phyloP scores from a whole-genome alignment of 1,140 invertebrate species.

The Cherax destructor region DNA sequence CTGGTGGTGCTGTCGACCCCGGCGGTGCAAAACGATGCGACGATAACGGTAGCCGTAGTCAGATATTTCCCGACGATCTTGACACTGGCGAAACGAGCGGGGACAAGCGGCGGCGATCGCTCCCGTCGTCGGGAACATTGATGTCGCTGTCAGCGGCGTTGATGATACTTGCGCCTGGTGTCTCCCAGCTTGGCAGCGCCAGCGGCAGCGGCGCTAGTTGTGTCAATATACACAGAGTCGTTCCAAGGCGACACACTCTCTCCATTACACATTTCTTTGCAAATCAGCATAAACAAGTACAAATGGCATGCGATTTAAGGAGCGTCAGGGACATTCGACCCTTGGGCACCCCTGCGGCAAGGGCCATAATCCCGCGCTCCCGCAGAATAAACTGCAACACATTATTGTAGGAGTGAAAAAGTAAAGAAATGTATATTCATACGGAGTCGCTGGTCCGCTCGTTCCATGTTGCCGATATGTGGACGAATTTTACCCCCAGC shows the following conservation, averaged over 20 bases:
- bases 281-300: constrained; percentile 69
- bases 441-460: constrained; percentile 15
- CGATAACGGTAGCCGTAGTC: no score
- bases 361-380: constrained; percentile 32
- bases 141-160: no score
- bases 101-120: no score
- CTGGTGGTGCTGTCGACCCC: no score
- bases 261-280: constrained; percentile 66
- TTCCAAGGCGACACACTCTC: constrained; percentile 39
- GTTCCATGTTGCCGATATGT: constrained; percentile 34
- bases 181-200: neutral
- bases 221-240: constrained; percentile 4
- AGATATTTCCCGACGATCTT: no score
- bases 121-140: no score
- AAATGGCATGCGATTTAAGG: constrained; percentile 57
- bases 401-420: constrained; percentile 64
- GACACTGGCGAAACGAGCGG: no score
- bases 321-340: constrained; percentile 27
- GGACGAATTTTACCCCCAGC: constrained; percentile 5
- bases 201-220: neutral
- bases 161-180: neutral
- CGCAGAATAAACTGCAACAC: constrained; percentile 44
- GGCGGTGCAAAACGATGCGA: no score
- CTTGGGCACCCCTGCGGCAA: constrained; percentile 15
- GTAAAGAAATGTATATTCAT: constrained; percentile 65